Evolutionary conservation across 2,113 vertebrate genomes (phyloP), one percentile per base, ranked within the genome.

Genomic region (Spea bombifrons): DNA sequence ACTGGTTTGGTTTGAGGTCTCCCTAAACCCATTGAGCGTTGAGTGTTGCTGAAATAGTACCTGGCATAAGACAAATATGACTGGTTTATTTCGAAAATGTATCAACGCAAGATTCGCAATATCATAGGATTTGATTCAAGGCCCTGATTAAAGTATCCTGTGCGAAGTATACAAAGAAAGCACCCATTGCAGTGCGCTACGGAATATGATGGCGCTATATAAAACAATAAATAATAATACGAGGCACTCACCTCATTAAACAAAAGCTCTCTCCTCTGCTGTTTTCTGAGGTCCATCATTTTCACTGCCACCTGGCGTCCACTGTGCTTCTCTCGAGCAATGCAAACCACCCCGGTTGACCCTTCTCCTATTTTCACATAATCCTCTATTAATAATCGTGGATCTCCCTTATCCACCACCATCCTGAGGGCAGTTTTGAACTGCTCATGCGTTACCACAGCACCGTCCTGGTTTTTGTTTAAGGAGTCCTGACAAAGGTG

Each of bases 281-380:
- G 98, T 87, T 95, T 96, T 75, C 96, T 90, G 82, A 99, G 89
- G 86, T 99, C 96, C 98, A 99, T 99, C 96, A 98, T 98, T 87
- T 99, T 99, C 83, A 99, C 96, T 0, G 98, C 98, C 85, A 99
- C 96, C 84, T 97, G 94, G 46, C 96, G 89, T 66, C 98, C 97
- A 0, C 95, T 97, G 88, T 98, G 96, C 89, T 95, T 98, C 88
- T 99, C 98, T 0, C 92, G 91, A 45, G 97, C 98, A 0, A 98
- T 95, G 68, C 97, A 98, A 81, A 99, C 98, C 0, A 99, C 96
- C 0, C 97, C 97, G 0, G 98, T 99, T 8, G 98, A 99, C 10
- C 97, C 98, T 81, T 99, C 98, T 0, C 98, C 98, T 0, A 99
- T 98, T 90, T 99, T 98, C 30, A 96, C 89, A 12, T 99, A 99